Conservation (phyloP, 2,113 vertebrate species). For the Eleginops maclovinus region DNA sequence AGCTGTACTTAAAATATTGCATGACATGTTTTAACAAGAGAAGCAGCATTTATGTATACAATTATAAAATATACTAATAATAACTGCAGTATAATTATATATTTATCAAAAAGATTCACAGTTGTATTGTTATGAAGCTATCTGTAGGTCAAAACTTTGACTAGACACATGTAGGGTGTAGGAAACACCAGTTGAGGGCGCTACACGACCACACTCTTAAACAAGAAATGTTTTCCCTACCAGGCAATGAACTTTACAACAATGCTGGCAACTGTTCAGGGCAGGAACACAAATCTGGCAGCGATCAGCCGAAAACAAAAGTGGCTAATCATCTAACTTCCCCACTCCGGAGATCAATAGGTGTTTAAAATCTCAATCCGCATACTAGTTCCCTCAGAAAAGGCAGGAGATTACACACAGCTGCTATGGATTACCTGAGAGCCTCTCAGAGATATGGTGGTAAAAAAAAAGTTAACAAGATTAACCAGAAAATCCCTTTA, state of each 20-base stretch:
- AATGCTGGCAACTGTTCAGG: slow-evolving; percentile 58
- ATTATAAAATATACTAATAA: no score
- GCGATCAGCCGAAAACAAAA: slow-evolving; percentile 49
- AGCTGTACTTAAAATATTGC: no score
- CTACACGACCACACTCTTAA: slow-evolving; percentile 12
- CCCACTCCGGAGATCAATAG: slow-evolving; percentile 54
- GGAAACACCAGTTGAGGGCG: slow-evolving; percentile 45
- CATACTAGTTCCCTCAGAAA: neutral
- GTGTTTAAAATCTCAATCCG: slow-evolving; percentile 45
- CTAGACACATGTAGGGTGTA: slow-evolving; percentile 5
- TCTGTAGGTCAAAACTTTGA: no score
- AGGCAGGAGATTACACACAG: slow-evolving; percentile 3
- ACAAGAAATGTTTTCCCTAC: neutral
- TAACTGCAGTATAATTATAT: no score
- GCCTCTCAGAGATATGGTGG: slow-evolving; percentile 1
- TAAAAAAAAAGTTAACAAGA: slow-evolving; percentile 41
- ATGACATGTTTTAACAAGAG: no score
- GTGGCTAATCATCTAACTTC: slow-evolving; percentile 53
- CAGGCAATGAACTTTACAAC: slow-evolving; percentile 45
- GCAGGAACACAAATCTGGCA: slow-evolving; percentile 54
- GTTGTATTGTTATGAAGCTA: no score
- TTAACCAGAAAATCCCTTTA: slow-evolving; percentile 36
- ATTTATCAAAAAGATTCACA: no score
- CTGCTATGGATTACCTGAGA: slow-evolving; percentile 22
- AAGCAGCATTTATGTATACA: no score